These are phyloP conservation scores for Micrasema minimum DNA, from an alignment of 1,140 invertebrate genomes.

Conservation along the genomic window DNA sequence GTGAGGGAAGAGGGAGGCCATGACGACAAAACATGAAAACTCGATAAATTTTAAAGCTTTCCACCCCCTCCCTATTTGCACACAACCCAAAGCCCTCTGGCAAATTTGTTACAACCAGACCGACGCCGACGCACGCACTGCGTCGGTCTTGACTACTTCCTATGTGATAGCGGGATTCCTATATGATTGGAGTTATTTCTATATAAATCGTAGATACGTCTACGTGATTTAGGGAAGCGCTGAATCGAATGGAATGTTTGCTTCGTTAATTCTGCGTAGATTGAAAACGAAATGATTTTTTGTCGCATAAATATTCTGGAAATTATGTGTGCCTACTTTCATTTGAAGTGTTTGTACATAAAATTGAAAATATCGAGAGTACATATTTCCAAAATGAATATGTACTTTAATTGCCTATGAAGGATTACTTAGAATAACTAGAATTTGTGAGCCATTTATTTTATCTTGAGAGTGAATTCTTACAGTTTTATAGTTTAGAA, in stretches of 20 bases:
- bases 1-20: slow-evolving; percentile 22
- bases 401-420: not conserved
- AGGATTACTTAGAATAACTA: no score
- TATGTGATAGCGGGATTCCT: slow-evolving; percentile 9
- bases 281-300: slow-evolving; percentile 33
- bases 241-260: slow-evolving; percentile 32
- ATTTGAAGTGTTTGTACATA: not conserved
- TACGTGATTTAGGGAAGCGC: slow-evolving; percentile 33
- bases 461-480: no score
- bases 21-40: slow-evolving; percentile 62
- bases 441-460: no score
- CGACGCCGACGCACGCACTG: slow-evolving; percentile 7
- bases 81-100: slow-evolving; percentile 28
- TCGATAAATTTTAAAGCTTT: slow-evolving; percentile 66
- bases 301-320: not conserved
- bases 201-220: not conserved
- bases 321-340: not conserved
- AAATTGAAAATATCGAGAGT: not conserved
- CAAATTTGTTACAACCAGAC: slow-evolving; percentile 31
- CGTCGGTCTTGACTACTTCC: slow-evolving; percentile 32
- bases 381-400: not conserved
- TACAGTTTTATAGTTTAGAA: no score
- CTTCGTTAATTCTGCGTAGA: slow-evolving; percentile 35
- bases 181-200: slow-evolving; percentile 8
- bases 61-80: slow-evolving; percentile 41